Evolutionary conservation across 2,888 invertebrate genomes (phyloP).

Genomic region (Nephrotoma appendiculata): DNA sequence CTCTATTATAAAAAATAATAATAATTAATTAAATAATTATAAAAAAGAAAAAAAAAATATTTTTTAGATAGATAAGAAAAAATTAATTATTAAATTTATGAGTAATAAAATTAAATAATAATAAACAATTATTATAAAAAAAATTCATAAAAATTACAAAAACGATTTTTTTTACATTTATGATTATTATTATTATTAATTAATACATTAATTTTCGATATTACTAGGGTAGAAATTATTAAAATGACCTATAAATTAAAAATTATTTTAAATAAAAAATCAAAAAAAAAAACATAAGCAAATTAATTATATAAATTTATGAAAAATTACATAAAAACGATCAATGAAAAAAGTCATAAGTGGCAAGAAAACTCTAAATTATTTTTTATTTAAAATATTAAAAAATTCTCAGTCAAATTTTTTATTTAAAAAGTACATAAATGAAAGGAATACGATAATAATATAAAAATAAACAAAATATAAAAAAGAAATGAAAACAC

Average conservation of each 20-base stretch:
- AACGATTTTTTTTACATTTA: neutral
- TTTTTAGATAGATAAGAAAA: conserved; percentile 4
- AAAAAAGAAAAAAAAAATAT: neutral
- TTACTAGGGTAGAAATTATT: conserved; percentile 1
- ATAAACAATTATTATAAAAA: neutral
- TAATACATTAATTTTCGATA: conserved; percentile 1
- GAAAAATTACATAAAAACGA: neutral
- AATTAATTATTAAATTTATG: conserved; percentile 2
- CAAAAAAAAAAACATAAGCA: neutral
- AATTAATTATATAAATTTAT: neutral
- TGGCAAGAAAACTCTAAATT: neutral
- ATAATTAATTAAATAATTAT: neutral
- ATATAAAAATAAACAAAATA: neutral
- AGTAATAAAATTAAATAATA: neutral
- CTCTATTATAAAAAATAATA: neutral
- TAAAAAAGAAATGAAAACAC: neutral
- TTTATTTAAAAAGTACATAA: neutral
- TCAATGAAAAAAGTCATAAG: neutral
- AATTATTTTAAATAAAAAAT: neutral
- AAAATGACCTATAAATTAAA: neutral
- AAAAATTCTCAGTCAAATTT: neutral
- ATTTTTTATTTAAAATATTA: neutral
- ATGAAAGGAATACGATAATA: neutral
- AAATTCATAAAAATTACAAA: neutral
- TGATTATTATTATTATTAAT: conserved; percentile 1